Evolutionary conservation across 2,888 invertebrate species (phyloP), one percentile per base, ranked within the genome.

Genomic region (Penaeus monodon): DNA sequence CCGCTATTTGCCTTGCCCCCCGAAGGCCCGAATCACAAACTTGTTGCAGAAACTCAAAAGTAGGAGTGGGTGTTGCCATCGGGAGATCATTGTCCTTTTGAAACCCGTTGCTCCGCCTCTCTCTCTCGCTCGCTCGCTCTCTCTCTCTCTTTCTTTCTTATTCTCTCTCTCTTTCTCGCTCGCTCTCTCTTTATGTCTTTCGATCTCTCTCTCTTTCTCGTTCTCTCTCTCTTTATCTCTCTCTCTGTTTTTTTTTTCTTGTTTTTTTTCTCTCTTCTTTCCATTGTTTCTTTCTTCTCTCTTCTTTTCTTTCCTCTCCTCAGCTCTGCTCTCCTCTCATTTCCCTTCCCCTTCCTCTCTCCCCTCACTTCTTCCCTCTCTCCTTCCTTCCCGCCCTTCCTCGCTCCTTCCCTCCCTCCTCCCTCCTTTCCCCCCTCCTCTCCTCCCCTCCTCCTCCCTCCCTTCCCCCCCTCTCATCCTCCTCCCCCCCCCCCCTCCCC

Each of bases 401-500:
- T 44, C 44, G 4, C 74, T 29, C 57, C 22, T n/a, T 8, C 78
- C 0, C 63, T 57, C 57, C 38, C 63, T 29, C 78, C 22, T 44
- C 38, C 14, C 3, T 17, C 22, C 29, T 38, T 38, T 6, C 0
- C 64, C 33, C 12, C 22, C 66, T 66, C 14, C 66, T 27, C 57
- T 33, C 20, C 17, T 64, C 57, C 63, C 33, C 81, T 44, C 38
- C 38, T 7, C 57, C 29, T 12, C 63, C 7, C 38, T 7, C 38
- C 7, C 7, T 7, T 44, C 7, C 38, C 8, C 7, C 8, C n/a
- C 49, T 27, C 12, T 27, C 64, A 44, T 7, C 44, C 29, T 27
- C 64, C 57, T 66, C 57, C 57, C 79, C 38, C 78, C 70, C n/a
- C n/a, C 85, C 63, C 33, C 81, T 7, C 38, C 38, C 38, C 7